A percentile compares a stretch with the other conserved stretches of the same genome.
phyloP scores from a whole-genome alignment of 1,140 invertebrate genomes.

The Vanessa tameamea region DNA sequence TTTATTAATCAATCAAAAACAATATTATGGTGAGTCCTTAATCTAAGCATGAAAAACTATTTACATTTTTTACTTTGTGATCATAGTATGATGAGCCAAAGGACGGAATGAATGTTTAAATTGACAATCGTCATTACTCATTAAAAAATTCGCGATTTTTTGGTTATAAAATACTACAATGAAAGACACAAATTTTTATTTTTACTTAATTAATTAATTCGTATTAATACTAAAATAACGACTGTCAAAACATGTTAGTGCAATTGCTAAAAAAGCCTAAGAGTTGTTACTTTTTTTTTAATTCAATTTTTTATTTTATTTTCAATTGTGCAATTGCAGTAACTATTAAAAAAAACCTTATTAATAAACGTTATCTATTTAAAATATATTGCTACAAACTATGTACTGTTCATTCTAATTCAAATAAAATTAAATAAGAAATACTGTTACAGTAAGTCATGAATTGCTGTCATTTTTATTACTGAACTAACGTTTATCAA shows the following conservation, averaged over 20 bases:
- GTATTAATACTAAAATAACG: not conserved
- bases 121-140: conserved; percentile 12
- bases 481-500: not conserved
- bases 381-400: too few species aligned
- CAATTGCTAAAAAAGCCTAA: not conserved
- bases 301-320: too few species aligned
- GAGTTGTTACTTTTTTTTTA: too few species aligned
- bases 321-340: not conserved
- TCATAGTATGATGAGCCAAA: conserved; percentile 11
- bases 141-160: not conserved
- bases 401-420: not conserved
- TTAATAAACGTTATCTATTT: not conserved
- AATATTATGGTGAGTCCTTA: not conserved
- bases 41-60: conserved; percentile 2
- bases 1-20: not conserved
- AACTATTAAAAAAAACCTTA: not conserved
- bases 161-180: not conserved
- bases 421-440: not conserved
- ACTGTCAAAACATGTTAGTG: not conserved
- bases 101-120: conserved; percentile 20
- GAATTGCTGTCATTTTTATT: not conserved
- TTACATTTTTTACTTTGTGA: conserved; percentile 28
- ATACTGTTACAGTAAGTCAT: not conserved
- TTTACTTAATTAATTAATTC: too few species aligned
- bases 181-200: too few species aligned